Evolutionary conservation across 1,140 invertebrate genomes (phyloP).

Genomic region (Magallana angulata): DNA sequence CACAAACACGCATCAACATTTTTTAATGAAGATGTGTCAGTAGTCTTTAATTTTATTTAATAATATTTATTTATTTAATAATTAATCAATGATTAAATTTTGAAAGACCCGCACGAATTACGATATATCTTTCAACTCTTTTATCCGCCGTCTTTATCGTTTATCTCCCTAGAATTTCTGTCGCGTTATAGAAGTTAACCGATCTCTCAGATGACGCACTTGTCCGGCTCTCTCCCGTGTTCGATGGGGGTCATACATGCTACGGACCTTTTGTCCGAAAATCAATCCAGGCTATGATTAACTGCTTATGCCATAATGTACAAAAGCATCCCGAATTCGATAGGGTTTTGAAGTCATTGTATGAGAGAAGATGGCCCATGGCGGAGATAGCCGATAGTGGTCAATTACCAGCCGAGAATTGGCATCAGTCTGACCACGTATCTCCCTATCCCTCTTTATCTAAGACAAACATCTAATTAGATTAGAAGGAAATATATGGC

Average conservation of each 20-base stretch:
- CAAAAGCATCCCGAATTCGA: conserved; percentile 11
- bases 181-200: background rate
- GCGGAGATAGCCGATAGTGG: background rate
- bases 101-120: too few species aligned
- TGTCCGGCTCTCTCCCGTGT: background rate
- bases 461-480: conserved; percentile 28
- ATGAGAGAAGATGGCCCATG: conserved; percentile 23
- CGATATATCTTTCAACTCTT: too few species aligned
- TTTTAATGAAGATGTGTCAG: too few species aligned
- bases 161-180: too few species aligned
- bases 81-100: too few species aligned
- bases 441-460: background rate
- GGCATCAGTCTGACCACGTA: background rate
- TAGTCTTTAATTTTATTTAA: too few species aligned
- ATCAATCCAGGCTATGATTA: conserved; percentile 14
- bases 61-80: too few species aligned
- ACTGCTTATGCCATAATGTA: conserved; percentile 33
- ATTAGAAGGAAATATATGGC: background rate
- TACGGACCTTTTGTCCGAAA: background rate
- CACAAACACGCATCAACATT: too few species aligned
- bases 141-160: too few species aligned
- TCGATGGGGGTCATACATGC: conserved; percentile 11
- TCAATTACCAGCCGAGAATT: conserved; percentile 2
- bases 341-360: conserved; percentile 30
- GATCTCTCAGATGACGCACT: background rate